phyloP scores from a whole-genome alignment of 2,113 vertebrate species.

The Corythornis madagascariensis region DNA sequence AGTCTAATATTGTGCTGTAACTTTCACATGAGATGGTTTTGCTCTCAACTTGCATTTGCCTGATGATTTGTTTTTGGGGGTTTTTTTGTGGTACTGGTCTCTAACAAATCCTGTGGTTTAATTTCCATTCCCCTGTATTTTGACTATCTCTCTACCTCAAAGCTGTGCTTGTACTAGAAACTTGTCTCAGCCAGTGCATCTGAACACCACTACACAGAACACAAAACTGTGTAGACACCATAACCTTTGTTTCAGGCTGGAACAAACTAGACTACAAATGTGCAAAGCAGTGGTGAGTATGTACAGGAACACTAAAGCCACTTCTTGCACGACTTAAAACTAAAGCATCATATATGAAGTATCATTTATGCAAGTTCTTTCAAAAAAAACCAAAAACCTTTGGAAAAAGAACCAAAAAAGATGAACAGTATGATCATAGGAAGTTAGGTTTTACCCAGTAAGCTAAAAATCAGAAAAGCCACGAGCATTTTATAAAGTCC shows the following conservation, averaged over 20 bases:
- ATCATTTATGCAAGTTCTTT: neutral
- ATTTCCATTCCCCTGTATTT: neutral
- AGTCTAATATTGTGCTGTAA: neutral
- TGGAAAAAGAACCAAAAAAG: neutral
- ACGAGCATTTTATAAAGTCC: neutral
- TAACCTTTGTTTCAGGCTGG: neutral
- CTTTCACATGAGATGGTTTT: neutral
- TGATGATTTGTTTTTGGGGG: neutral
- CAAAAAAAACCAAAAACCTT: neutral
- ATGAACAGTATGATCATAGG: neutral
- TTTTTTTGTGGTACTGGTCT: neutral
- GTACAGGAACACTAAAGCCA: neutral
- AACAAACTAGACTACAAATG: neutral
- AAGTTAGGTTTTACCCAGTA: neutral
- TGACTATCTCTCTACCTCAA: neutral
- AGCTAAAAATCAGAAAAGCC: neutral
- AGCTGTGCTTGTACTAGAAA: neutral
- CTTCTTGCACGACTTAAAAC: neutral
- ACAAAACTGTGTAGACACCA: neutral
- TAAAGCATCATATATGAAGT: neutral
- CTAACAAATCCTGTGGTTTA: neutral
- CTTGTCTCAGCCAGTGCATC: neutral
- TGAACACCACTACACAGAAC: neutral
- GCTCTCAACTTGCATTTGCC: neutral
- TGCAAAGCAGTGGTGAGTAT: neutral